These are phyloP conservation scores for Octonoba sinensis DNA, from an alignment of 2,888 invertebrate genomes.

Conservation along the genomic window DNA sequence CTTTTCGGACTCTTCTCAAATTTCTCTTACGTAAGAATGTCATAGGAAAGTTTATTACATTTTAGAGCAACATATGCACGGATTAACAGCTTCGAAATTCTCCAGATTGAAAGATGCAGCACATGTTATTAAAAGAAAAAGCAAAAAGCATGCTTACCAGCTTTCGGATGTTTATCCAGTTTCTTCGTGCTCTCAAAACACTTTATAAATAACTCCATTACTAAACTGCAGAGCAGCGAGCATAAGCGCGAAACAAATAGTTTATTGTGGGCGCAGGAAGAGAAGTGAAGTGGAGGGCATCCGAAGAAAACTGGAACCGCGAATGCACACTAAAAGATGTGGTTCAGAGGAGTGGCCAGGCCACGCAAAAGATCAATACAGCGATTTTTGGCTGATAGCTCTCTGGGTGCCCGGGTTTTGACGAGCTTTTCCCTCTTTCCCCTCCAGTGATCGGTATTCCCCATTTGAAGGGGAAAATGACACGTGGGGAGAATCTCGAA, in stretches of 20 bases:
- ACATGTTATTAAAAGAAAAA: no score
- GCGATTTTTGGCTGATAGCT: slow-evolving; percentile 56
- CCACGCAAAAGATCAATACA: slow-evolving; percentile 55
- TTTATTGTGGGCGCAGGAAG: slow-evolving; percentile 33
- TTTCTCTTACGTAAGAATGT: no score
- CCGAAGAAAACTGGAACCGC: slow-evolving; percentile 15
- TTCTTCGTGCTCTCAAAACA: background rate
- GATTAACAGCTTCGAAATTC: no score
- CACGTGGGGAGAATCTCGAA: background rate
- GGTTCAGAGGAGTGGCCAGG: slow-evolving; percentile 16
- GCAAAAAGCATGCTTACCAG: no score
- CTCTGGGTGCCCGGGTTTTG: slow-evolving; percentile 33
- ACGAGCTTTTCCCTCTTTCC: slow-evolving; percentile 41
- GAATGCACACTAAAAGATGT: slow-evolving; percentile 23
- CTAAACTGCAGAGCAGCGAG: background rate
- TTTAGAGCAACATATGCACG: no score
- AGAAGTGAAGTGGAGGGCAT: slow-evolving; percentile 12
- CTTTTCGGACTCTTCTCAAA: no score
- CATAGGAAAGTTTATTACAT: no score
- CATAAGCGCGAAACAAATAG: slow-evolving; percentile 17
- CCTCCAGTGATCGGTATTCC: slow-evolving; percentile 18
- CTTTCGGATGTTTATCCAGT: no score
- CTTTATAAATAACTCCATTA: background rate
- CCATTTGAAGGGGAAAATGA: slow-evolving; percentile 8
- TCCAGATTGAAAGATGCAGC: no score